phyloP scores from a whole-genome alignment of 2,888 invertebrate species.

The Morpho achilles region DNA sequence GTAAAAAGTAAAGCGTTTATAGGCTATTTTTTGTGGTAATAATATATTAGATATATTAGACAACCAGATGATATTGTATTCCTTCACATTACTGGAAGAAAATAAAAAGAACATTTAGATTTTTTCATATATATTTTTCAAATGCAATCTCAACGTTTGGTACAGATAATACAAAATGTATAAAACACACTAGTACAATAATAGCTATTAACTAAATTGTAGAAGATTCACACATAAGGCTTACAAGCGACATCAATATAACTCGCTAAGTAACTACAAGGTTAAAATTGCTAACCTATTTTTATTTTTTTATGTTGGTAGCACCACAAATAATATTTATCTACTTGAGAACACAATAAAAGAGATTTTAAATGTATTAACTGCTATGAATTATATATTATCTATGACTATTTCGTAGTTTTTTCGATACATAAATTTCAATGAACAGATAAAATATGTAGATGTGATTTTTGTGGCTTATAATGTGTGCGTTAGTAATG shows the following conservation, averaged over 20 bases:
- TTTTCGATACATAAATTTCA: too few relatives aligned
- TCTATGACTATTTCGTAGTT: too few relatives aligned
- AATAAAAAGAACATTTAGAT: conserved; percentile 37
- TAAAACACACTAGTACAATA: conserved; percentile 57
- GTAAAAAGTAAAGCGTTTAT: too few relatives aligned
- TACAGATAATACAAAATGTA: conserved; percentile 76
- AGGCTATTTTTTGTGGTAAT: too few relatives aligned
- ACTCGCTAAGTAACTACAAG: conserved; percentile 37
- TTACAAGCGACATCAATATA: conserved; percentile 43
- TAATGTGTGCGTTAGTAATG: conserved; percentile 54
- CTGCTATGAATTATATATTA: too few relatives aligned
- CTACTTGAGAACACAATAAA: conserved; percentile 12
- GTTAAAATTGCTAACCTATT: conserved; percentile 2
- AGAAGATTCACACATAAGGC: conserved; percentile 53
- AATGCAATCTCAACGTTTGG: conserved; percentile 76
- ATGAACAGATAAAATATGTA: conserved; percentile 8
- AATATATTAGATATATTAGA: too few relatives aligned
- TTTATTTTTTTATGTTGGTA: conserved; percentile 11
- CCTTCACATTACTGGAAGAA: conserved; percentile 14
- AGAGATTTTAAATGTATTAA: not conserved
- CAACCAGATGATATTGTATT: too few relatives aligned
- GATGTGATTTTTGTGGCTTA: not conserved
- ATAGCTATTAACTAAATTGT: conserved; percentile 37
- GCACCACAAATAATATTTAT: conserved; percentile 20
- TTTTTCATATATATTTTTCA: conserved; percentile 66